Conservation (phyloP, 2,888 invertebrate genomes). For the Isotomurus palustris region DNA sequence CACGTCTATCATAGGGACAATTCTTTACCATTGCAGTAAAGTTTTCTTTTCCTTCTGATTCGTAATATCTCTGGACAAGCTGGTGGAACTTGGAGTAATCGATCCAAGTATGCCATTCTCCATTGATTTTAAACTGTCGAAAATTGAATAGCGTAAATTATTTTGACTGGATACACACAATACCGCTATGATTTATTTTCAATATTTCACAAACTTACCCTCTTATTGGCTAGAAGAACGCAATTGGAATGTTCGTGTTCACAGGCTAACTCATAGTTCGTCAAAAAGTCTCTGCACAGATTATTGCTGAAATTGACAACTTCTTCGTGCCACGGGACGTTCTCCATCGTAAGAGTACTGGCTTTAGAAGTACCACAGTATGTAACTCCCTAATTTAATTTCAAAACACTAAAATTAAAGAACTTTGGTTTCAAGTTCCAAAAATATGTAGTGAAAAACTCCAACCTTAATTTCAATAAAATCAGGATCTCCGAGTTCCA, state of each 20-base stretch:
- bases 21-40: slow-evolving; percentile 52
- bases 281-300: slow-evolving; percentile 50
- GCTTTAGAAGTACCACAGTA: slow-evolving; percentile 58
- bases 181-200: neutral
- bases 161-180: neutral
- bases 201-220: slow-evolving; percentile 49
- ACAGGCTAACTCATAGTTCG: slow-evolving; percentile 55
- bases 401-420: neutral
- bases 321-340: slow-evolving; percentile 60
- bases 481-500: slow-evolving; percentile 56
- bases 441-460: neutral
- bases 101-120: slow-evolving; percentile 59
- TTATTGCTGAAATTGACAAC: slow-evolving; percentile 54
- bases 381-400: slow-evolving; percentile 55
- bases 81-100: slow-evolving; percentile 56
- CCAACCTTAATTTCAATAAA: slow-evolving; percentile 59
- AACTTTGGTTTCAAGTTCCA: neutral
- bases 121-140: slow-evolving; percentile 47
- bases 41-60: slow-evolving; percentile 48
- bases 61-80: slow-evolving; percentile 50
- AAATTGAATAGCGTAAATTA: neutral
- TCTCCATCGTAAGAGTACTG: slow-evolving; percentile 56
- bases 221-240: slow-evolving; percentile 55
- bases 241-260: slow-evolving; percentile 61
- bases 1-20: slow-evolving; percentile 1